These are phyloP conservation scores for Diadromus collaris DNA, from an alignment of 2,888 invertebrate species.

Conservation along the genomic window DNA sequence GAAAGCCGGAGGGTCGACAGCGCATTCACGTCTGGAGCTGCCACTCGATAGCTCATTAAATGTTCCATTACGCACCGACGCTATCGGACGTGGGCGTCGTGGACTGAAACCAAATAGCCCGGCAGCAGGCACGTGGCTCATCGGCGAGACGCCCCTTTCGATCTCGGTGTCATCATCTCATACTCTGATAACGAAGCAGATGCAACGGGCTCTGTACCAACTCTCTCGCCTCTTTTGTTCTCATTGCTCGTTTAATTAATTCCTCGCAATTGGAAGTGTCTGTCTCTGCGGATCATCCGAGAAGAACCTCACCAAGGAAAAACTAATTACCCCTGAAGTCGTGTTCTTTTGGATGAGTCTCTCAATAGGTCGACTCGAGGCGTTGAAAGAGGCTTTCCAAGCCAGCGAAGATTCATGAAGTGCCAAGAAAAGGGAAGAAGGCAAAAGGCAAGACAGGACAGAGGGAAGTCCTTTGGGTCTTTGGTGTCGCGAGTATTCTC, in stretches of 20 bases:
- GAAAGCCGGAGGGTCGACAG: slow-evolving; percentile 8
- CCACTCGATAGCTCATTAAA: slow-evolving; percentile 61
- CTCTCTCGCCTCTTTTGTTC: background rate
- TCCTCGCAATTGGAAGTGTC: background rate
- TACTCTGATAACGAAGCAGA: slow-evolving; percentile 8
- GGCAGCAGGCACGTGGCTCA: slow-evolving; percentile 75
- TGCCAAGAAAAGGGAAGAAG: slow-evolving; percentile 30
- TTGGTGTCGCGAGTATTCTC: slow-evolving; percentile 66
- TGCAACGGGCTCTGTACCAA: background rate
- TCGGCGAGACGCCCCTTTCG: slow-evolving; percentile 74
- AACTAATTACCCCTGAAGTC: background rate
- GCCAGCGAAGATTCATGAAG: slow-evolving; percentile 28
- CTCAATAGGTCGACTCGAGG: slow-evolving; percentile 4
- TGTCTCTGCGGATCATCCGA: background rate
- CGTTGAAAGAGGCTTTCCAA: background rate
- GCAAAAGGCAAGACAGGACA: slow-evolving; percentile 21
- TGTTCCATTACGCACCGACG: slow-evolving; percentile 68
- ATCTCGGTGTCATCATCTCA: slow-evolving; percentile 42
- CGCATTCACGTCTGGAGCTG: slow-evolving; percentile 54
- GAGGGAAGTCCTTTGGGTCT: slow-evolving; percentile 54
- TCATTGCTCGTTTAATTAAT: background rate
- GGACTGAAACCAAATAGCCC: slow-evolving; percentile 67
- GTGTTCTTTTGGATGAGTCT: background rate
- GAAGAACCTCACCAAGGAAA: background rate
- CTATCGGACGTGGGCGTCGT: slow-evolving; percentile 74